Conservation (phyloP, 1,140 invertebrate species). For the Hypothenemus hampei region DNA sequence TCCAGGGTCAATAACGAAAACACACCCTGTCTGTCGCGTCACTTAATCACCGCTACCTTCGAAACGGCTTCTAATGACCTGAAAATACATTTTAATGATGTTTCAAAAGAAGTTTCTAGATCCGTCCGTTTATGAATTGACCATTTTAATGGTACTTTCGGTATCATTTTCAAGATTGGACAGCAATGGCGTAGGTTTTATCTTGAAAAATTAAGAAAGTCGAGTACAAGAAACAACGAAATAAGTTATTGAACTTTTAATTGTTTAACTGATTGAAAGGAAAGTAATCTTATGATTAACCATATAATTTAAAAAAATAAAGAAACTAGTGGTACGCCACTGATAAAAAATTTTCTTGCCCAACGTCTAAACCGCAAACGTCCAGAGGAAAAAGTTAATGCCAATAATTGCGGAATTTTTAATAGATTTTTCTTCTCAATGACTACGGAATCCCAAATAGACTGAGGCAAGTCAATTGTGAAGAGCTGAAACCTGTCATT, state of each 20-base stretch:
- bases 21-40: conserved; percentile 16
- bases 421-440: conserved; percentile 22
- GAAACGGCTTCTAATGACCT: conserved; percentile 26
- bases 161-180: conserved; percentile 1
- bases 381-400: conserved; percentile 30
- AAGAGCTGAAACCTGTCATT: conserved; percentile 36
- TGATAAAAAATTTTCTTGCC: conserved; percentile 3
- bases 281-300: not conserved
- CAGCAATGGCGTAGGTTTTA: conserved; percentile 3
- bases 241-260: no score
- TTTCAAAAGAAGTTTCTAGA: conserved; percentile 12
- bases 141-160: conserved; percentile 20
- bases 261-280: no score
- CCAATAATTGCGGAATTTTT: conserved; percentile 28
- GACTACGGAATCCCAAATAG: conserved; percentile 7
- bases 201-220: not conserved
- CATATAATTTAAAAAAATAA: not conserved
- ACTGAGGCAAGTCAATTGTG: conserved; percentile 11
- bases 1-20: conserved; percentile 10
- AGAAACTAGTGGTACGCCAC: conserved; percentile 6
- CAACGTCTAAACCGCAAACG: conserved; percentile 12
- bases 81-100: conserved; percentile 29
- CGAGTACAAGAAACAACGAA: not conserved
- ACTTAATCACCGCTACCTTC: conserved; percentile 18
- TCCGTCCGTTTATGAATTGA: conserved; percentile 24